These are phyloP conservation scores for Eudemis profundana DNA, from an alignment of 2,888 invertebrate genomes.

Conservation along the genomic window DNA sequence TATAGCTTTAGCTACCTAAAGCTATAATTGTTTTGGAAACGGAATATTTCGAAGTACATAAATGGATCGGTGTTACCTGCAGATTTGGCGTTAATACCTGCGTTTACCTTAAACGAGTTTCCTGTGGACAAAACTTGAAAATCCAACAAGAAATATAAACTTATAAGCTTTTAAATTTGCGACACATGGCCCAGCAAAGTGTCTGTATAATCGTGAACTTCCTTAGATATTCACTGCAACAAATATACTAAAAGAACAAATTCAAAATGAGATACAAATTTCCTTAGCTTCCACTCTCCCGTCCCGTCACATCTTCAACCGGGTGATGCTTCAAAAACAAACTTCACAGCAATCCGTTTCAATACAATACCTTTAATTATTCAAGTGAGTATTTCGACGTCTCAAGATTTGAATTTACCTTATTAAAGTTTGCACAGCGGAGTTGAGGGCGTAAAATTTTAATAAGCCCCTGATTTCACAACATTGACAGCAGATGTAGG, in stretches of 20 bases:
- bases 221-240: neutral
- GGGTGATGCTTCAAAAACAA: slow-evolving; percentile 28
- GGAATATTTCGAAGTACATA: too few relatives aligned
- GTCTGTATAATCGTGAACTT: neutral
- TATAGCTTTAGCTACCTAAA: too few relatives aligned
- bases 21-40: too few relatives aligned
- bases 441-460: slow-evolving; percentile 67
- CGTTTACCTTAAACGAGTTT: too few relatives aligned
- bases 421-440: slow-evolving; percentile 55
- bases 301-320: slow-evolving; percentile 15
- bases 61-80: too few relatives aligned
- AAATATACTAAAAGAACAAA: neutral
- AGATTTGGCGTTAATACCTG: too few relatives aligned
- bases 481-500: slow-evolving; percentile 61
- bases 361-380: slow-evolving; percentile 43
- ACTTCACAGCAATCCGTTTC: slow-evolving; percentile 36
- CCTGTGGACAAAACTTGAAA: too few relatives aligned
- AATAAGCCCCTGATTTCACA: slow-evolving; percentile 67
- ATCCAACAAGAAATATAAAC: too few relatives aligned
- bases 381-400: slow-evolving; percentile 42
- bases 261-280: slow-evolving; percentile 2
- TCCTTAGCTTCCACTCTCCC: slow-evolving; percentile 12
- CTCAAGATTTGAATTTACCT: slow-evolving; percentile 42
- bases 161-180: too few relatives aligned
- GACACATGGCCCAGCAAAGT: neutral